Base-by-base conservation (phyloP, 2,113 vertebrate genomes). In the Ancistrus triradiatus region DNA sequence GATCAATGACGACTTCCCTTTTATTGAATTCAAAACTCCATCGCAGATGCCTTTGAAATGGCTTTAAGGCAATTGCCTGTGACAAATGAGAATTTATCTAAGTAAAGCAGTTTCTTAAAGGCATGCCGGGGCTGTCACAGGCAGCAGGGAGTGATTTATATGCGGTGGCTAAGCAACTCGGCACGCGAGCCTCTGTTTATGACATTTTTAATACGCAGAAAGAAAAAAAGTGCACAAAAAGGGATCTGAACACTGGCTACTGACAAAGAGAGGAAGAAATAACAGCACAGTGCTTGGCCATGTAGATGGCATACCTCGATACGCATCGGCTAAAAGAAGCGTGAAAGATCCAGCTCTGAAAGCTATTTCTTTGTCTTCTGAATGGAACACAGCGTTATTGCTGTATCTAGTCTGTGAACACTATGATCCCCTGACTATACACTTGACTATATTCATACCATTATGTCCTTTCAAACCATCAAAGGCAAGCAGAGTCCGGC, bases 31-130 rank as follows among this genome's bases (percentile, higher is more conserved):
- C 61, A 66, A 66, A 75, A 73, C 63, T 78, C 59, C 72, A 69
- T 78, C 74, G 70, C 67, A 68, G 79, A 80, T 76, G 81, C 76
- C 80, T 83, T 81, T 81, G 68, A 85, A 86, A 86, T 82, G 64
- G 81, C 77, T 87, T 84, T 80, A 83, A 64, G 78, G 68, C 81
- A 84, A 86, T 82, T 65, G 78, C 82, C 80, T 79, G 67, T 82
- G 85, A 87, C 83, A 87, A 87, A 87, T 88, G 70, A 85, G 65
- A 85, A 85, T 85, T 83, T 85, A 83, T 85, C 74, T 83, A 81
- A 87, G 81, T 83, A 84, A 87, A 86, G 72, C 62, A 50, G 76
- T 80, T 67, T 84, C 88, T 87, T 82, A 80, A 85, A 84, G 75
- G 77, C 75, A 73, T 38, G 63, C 64, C 61, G 67, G 62, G 68